phyloP scores from a whole-genome alignment of 2,888 invertebrate genomes.

The Cryptosula pallasiana region DNA sequence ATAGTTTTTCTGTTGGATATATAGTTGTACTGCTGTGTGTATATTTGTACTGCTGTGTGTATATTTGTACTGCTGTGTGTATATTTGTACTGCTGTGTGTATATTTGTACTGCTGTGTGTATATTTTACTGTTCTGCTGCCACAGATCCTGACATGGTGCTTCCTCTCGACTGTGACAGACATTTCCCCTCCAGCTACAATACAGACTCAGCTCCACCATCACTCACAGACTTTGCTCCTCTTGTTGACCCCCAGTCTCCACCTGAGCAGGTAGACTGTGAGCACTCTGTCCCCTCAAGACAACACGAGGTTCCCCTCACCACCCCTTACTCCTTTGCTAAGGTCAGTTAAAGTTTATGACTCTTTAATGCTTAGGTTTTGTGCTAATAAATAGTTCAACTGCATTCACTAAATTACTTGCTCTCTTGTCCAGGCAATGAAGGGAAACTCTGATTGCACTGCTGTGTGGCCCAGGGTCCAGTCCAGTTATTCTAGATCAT shows the following conservation, averaged over 20 bases:
- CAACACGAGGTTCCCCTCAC: conserved; percentile 1
- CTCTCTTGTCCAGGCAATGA: conserved; percentile 2
- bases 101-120: background rate
- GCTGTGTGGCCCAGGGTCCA: background rate
- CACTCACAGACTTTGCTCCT: background rate
- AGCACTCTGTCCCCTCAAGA: background rate
- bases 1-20: too few species aligned
- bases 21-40: too few species aligned
- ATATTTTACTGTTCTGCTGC: background rate
- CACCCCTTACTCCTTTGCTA: conserved; percentile 11
- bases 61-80: too few species aligned
- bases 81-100: too few species aligned
- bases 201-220: background rate
- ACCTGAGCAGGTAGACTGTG: background rate
- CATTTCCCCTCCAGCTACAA: background rate
- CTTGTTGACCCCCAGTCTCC: background rate
- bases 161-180: background rate
- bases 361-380: too few species aligned
- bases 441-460: background rate
- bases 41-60: too few species aligned
- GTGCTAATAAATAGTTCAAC: too few species aligned
- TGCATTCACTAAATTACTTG: too few species aligned
- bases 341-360: conserved; percentile 11
- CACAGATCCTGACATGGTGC: conserved; percentile 4
- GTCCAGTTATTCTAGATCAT: background rate